Evolutionary conservation across 2,113 vertebrate species (phyloP).

Genomic region (Ondatra zibethicus): DNA sequence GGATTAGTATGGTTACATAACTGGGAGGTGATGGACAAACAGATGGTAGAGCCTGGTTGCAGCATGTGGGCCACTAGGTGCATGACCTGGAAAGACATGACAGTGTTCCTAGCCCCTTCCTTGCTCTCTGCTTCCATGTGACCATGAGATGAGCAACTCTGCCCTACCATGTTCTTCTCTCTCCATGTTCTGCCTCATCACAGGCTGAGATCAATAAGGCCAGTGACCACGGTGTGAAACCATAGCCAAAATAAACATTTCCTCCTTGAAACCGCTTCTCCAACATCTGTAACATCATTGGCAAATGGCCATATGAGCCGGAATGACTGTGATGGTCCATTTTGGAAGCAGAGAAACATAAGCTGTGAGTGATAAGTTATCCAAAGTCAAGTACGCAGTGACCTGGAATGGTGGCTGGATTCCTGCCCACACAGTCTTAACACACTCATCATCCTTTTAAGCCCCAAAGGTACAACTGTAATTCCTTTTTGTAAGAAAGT

Average conservation of each 20-base stretch:
- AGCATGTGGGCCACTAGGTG: neutral
- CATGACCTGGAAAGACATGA: neutral
- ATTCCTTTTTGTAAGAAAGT: neutral
- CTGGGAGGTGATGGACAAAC: neutral
- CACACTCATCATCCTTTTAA: neutral
- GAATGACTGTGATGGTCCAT: neutral
- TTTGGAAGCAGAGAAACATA: neutral
- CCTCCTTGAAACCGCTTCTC: neutral
- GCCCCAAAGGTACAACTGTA: neutral
- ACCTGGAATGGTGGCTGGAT: neutral
- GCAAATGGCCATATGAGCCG: neutral
- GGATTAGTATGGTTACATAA: neutral
- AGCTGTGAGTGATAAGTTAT: neutral
- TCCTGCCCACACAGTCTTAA: neutral
- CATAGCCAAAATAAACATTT: neutral
- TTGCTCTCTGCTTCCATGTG: neutral
- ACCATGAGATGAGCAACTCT: neutral
- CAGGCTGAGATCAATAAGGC: neutral
- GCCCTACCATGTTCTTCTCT: neutral
- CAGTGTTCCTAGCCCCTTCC: neutral
- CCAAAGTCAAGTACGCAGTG: neutral
- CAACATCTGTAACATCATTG: neutral
- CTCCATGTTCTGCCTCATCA: neutral
- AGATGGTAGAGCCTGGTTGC: neutral
- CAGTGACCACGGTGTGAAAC: neutral